phyloP scores from a whole-genome alignment of 2,888 invertebrate genomes.

The Apoda limacodes region DNA sequence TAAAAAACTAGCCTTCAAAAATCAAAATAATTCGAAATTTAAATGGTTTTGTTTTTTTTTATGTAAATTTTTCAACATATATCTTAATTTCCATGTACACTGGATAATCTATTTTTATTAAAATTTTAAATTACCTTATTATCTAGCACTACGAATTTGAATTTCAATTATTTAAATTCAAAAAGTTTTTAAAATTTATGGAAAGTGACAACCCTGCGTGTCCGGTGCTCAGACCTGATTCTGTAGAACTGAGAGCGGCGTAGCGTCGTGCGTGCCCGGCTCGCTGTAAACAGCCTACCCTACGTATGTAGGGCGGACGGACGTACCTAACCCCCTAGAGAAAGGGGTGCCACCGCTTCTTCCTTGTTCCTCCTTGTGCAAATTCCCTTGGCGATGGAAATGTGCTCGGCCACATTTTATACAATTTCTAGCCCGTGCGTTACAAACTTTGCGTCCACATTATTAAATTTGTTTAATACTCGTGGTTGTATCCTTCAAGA shows the following conservation, averaged over 20 bases:
- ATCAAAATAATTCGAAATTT: too few relatives aligned
- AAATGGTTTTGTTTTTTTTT: too few relatives aligned
- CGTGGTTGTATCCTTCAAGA: conserved; percentile 23
- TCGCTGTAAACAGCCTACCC: conserved; percentile 64
- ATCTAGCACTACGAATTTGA: too few relatives aligned
- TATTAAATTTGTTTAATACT: conserved; percentile 23
- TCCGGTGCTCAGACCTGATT: conserved; percentile 64
- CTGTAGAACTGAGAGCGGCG: conserved; percentile 60
- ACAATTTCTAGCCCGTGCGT: conserved; percentile 63
- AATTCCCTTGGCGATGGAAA: conserved; percentile 70
- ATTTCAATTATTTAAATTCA: too few relatives aligned
- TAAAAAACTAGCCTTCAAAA: too few relatives aligned
- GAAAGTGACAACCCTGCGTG: conserved; percentile 55
- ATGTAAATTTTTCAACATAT: too few relatives aligned
- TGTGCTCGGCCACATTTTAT: conserved; percentile 69
- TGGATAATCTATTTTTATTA: too few relatives aligned
- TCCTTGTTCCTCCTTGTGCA: conserved; percentile 69
- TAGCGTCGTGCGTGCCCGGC: conserved; percentile 61
- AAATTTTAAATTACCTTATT: too few relatives aligned
- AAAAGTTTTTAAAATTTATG: too few relatives aligned
- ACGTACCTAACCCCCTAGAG: conserved; percentile 50
- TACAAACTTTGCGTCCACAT: conserved; percentile 37
- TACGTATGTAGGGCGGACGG: conserved; percentile 63
- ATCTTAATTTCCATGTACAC: too few relatives aligned
- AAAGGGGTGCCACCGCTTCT: conserved; percentile 65